Evolutionary conservation across 1,140 invertebrate species (phyloP).

Genomic region (Caenorhabditis brenneri): DNA sequence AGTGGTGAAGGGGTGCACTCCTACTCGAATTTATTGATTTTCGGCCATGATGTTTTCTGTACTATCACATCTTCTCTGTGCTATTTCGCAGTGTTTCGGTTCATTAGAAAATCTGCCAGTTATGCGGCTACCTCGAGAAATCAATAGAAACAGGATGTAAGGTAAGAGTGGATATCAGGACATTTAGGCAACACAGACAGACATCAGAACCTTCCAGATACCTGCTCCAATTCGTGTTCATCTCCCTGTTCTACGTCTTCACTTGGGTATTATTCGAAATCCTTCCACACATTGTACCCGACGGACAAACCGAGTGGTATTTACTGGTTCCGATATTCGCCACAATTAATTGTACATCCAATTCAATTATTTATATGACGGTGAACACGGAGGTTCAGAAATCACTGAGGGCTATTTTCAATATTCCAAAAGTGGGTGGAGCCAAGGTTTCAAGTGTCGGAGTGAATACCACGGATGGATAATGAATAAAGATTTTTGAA

Average conservation of each 20-base stretch:
- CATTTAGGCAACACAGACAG: too few relatives aligned
- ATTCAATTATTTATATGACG: not conserved
- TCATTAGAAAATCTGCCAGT: not conserved
- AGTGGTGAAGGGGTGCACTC: not conserved
- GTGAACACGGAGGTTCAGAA: not conserved
- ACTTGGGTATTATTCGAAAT: not conserved
- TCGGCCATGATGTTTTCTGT: not conserved
- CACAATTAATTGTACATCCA: not conserved
- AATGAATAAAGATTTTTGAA: too few relatives aligned
- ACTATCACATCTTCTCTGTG: not conserved
- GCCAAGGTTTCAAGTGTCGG: too few relatives aligned
- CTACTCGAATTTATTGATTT: not conserved
- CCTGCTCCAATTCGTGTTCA: not conserved
- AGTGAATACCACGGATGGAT: too few relatives aligned
- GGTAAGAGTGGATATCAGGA: too few relatives aligned
- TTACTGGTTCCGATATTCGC: not conserved
- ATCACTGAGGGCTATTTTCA: too few relatives aligned
- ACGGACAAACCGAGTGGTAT: not conserved
- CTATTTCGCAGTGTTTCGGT: not conserved
- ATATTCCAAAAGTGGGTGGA: too few relatives aligned
- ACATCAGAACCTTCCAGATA: too few relatives aligned
- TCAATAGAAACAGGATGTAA: too few relatives aligned
- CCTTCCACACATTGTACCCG: not conserved
- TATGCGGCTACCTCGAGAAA: too few relatives aligned
- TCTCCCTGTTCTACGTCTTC: not conserved